Conservation (phyloP, 2,113 vertebrate species). For the Triplophysa rosa region DNA sequence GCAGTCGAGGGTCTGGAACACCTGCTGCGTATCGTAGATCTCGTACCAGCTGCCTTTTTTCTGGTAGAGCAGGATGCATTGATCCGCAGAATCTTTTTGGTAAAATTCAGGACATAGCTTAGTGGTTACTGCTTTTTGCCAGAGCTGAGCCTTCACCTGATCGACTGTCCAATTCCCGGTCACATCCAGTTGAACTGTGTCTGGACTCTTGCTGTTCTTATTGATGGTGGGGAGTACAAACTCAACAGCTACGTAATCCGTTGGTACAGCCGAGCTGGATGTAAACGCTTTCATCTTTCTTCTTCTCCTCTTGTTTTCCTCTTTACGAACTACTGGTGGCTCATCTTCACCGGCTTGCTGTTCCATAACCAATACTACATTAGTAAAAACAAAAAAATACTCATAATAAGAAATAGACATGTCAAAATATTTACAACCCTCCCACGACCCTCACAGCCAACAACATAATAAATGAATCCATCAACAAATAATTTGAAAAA, state of each 20-base stretch:
- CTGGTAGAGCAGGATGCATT: constrained; percentile 93
- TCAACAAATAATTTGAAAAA: background rate
- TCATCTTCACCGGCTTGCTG: constrained; percentile 76
- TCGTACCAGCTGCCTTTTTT: constrained; percentile 96
- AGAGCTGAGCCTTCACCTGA: constrained; percentile 93
- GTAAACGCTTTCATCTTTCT: constrained; percentile 88
- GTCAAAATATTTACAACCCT: no score
- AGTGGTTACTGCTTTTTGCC: constrained; percentile 86
- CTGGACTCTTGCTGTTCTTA: constrained; percentile 72
- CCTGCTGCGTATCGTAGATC: constrained; percentile 96
- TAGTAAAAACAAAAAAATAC: constrained; percentile 18
- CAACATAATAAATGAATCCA: background rate
- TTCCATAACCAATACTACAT: constrained; percentile 81
- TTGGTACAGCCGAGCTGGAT: constrained; percentile 68
- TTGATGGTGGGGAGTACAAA: constrained; percentile 86
- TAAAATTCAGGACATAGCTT: constrained; percentile 87
- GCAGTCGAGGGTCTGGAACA: constrained; percentile 96
- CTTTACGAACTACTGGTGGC: constrained; percentile 78
- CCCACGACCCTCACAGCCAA: no score
- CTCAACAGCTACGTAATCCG: constrained; percentile 88
- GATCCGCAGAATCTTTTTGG: constrained; percentile 83
- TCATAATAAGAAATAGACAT: background rate
- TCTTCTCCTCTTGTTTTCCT: constrained; percentile 81
- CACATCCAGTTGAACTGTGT: constrained; percentile 81
- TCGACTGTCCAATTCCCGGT: constrained; percentile 91